A percentile compares a stretch with the other conserved stretches of the same genome.
Conservation (phyloP, 2,797 vertebrate genomes). For the Gymnocypris eckloni region DNA sequence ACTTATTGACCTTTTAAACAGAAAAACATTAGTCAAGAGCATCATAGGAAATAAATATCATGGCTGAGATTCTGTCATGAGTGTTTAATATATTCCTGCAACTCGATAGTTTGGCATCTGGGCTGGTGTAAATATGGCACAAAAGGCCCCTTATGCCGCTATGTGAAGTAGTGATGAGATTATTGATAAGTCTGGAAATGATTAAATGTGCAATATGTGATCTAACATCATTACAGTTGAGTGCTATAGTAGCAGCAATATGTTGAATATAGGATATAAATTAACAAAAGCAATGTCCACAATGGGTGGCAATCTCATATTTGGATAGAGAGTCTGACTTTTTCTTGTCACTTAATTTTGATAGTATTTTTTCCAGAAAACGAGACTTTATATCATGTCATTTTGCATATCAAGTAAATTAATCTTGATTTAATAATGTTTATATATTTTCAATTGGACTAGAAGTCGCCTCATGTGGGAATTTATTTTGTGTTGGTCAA, state of each 20-base stretch:
- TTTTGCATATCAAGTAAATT: background rate
- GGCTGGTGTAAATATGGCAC: conserved; percentile 64
- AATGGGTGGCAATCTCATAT: too few relatives aligned
- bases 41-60: conserved; percentile 55
- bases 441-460: background rate
- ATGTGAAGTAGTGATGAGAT: conserved; percentile 41
- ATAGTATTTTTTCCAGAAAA: background rate
- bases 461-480: accelerated
- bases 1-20: conserved; percentile 62
- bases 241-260: background rate
- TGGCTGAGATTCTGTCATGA: conserved; percentile 49
- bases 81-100: conserved; percentile 67
- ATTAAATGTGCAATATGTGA: conserved; percentile 41
- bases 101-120: conserved; percentile 64
- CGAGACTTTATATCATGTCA: background rate
- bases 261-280: background rate
- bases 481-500: too few relatives aligned
- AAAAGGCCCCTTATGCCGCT: conserved; percentile 67
- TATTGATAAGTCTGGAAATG: conserved; percentile 50
- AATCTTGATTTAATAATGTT: background rate
- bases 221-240: background rate
- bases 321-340: too few relatives aligned
- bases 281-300: background rate
- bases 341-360: too few relatives aligned
- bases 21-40: conserved; percentile 23